phyloP scores from a whole-genome alignment of 2,797 vertebrate species.

The Phoeniculus purpureus region DNA sequence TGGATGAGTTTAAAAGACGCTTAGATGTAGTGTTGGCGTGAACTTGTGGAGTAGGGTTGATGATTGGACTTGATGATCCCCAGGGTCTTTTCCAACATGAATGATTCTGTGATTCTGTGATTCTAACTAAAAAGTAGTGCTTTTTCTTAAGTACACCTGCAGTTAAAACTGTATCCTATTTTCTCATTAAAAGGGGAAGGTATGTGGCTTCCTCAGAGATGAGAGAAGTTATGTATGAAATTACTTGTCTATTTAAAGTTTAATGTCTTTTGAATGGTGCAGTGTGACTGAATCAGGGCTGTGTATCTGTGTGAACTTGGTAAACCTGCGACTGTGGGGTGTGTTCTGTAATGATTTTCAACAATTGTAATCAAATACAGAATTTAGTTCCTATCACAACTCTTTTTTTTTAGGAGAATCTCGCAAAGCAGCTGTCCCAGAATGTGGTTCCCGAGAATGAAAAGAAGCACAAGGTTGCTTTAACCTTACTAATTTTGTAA shows the following conservation, averaged over 20 bases:
- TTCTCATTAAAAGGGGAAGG: not conserved
- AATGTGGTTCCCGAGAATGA: conserved; percentile 55
- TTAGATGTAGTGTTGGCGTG: too few species aligned
- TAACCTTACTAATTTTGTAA: not conserved
- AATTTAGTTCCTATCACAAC: not conserved
- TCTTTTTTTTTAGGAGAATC: conserved; percentile 67
- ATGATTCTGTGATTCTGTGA: too few species aligned
- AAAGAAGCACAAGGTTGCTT: conserved; percentile 75
- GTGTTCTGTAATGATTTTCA: not conserved
- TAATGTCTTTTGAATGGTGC: not conserved
- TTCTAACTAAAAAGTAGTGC: not conserved
- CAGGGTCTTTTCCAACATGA: too few species aligned
- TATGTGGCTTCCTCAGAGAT: not conserved
- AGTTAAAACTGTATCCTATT: not conserved
- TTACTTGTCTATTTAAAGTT: not conserved
- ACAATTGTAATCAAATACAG: not conserved
- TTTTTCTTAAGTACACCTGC: not conserved
- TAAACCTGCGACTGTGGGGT: not conserved
- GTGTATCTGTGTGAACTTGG: not conserved
- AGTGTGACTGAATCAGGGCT: not conserved
- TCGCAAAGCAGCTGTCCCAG: conserved; percentile 60
- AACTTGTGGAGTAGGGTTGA: too few species aligned
- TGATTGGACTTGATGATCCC: too few species aligned
- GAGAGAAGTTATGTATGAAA: not conserved
- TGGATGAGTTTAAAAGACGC: too few species aligned